phyloP scores from a whole-genome alignment of 2,888 invertebrate species.

The Ferdinandea cuprea region DNA sequence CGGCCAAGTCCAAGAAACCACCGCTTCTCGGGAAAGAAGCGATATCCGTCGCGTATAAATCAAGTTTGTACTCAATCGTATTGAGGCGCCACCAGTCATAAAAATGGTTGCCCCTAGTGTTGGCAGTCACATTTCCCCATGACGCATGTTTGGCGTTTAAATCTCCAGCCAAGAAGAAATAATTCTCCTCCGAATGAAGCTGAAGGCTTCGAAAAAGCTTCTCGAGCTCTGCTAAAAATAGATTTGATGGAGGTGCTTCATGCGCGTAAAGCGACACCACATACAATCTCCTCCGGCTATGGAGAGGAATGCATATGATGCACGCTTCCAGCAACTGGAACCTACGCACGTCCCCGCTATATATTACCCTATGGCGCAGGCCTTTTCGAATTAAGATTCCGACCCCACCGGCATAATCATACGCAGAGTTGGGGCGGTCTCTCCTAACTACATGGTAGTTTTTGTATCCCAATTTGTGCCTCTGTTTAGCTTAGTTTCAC shows the following conservation, averaged over 20 bases:
- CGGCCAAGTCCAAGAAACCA: not conserved
- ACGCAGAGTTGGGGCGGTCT: conserved; percentile 16
- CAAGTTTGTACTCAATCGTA: conserved; percentile 6
- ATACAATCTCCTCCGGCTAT: conserved; percentile 5
- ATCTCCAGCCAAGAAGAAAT: conserved; percentile 22
- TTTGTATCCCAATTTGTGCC: not conserved
- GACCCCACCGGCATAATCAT: conserved; percentile 1
- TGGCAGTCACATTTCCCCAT: conserved; percentile 1
- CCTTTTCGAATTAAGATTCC: not conserved
- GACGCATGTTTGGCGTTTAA: not conserved
- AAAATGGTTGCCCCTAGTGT: not conserved
- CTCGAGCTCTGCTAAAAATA: conserved; percentile 14
- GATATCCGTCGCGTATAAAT: conserved; percentile 10
- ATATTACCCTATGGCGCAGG: not conserved
- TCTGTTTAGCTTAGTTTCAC: conserved; percentile 37
- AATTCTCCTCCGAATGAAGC: conserved; percentile 21
- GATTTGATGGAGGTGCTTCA: not conserved
- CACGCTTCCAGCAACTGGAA: conserved; percentile 22
- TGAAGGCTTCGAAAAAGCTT: conserved; percentile 17
- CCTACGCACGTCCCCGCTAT: not conserved
- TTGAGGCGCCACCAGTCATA: not conserved
- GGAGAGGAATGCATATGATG: conserved; percentile 24
- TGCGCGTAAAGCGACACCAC: conserved; percentile 10
- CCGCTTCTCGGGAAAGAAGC: conserved; percentile 10
- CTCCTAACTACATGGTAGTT: conserved; percentile 9